These are phyloP conservation scores for Grus americana DNA, from an alignment of 2,113 vertebrate genomes.

Conservation along the genomic window DNA sequence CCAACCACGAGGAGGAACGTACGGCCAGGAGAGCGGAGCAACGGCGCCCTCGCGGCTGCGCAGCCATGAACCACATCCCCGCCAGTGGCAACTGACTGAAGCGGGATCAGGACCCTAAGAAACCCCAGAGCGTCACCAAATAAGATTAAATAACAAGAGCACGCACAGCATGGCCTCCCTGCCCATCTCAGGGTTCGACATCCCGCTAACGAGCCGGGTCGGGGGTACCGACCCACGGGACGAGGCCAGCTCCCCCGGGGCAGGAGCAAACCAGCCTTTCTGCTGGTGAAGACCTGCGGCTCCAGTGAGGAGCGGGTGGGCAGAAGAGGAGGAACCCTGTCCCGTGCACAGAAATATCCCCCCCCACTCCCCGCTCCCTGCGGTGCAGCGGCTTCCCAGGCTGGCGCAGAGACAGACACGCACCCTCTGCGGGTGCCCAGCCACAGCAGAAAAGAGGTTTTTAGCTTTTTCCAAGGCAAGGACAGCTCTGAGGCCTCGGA, in stretches of 20 bases:
- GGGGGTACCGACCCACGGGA: too few relatives aligned
- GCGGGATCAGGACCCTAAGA: not conserved
- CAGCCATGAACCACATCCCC: not conserved
- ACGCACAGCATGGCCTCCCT: accelerated
- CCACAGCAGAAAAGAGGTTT: not conserved
- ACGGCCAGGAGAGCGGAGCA: not conserved
- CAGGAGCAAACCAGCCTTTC: not conserved
- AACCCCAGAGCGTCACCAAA: not conserved
- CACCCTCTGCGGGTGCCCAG: not conserved
- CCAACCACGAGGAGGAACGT: accelerated
- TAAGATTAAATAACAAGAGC: not conserved
- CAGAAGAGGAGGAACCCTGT: not conserved
- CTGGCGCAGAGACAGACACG: not conserved
- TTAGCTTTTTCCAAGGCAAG: not conserved
- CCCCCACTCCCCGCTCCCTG: not conserved
- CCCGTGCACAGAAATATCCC: not conserved
- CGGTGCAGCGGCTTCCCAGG: accelerated
- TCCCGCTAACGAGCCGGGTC: accelerated
- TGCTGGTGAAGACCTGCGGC: not conserved
- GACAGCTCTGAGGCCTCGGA: not conserved
- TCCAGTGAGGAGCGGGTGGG: not conserved
- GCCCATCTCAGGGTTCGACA: not conserved
- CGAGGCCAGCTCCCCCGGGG: not conserved
- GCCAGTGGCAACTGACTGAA: not conserved
- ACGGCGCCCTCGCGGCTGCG: not conserved